These are phyloP conservation scores for Poeciliopsis paucimaculata DNA, from an alignment of 2,797 vertebrate species.

Conservation along the genomic window DNA sequence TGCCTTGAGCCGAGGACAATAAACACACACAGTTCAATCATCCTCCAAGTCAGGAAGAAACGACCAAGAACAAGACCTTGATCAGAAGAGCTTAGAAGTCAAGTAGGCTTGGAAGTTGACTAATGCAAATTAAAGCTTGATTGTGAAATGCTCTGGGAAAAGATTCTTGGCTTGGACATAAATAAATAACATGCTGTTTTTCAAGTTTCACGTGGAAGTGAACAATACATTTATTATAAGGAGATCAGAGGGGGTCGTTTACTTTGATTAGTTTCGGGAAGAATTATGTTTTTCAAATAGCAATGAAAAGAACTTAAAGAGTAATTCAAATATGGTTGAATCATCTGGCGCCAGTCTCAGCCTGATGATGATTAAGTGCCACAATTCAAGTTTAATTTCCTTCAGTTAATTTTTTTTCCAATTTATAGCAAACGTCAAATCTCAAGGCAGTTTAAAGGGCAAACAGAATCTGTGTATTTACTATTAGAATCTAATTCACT, in stretches of 20 bases:
- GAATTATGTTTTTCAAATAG: not conserved
- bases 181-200: not conserved
- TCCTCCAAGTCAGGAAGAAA: not conserved
- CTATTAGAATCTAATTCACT: not conserved
- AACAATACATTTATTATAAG: not conserved
- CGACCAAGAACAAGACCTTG: not conserved
- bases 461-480: not conserved
- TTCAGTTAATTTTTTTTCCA: not conserved
- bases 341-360: not conserved
- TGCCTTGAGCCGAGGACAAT: not conserved
- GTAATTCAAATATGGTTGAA: not conserved
- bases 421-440: not conserved
- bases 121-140: not conserved
- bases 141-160: not conserved
- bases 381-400: not conserved
- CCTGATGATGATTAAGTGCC: not conserved
- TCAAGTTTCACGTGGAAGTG: not conserved
- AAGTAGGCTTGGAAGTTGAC: not conserved
- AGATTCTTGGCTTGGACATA: not conserved
- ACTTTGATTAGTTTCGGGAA: too few relatives aligned
- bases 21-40: conserved; percentile 3
- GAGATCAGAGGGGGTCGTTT: too few relatives aligned
- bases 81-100: conserved; percentile 4
- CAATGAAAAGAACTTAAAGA: not conserved
- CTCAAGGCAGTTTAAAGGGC: not conserved